These are phyloP conservation scores for Myotis pilosus DNA, from an alignment of 2,797 vertebrate genomes.

Conservation along the genomic window DNA sequence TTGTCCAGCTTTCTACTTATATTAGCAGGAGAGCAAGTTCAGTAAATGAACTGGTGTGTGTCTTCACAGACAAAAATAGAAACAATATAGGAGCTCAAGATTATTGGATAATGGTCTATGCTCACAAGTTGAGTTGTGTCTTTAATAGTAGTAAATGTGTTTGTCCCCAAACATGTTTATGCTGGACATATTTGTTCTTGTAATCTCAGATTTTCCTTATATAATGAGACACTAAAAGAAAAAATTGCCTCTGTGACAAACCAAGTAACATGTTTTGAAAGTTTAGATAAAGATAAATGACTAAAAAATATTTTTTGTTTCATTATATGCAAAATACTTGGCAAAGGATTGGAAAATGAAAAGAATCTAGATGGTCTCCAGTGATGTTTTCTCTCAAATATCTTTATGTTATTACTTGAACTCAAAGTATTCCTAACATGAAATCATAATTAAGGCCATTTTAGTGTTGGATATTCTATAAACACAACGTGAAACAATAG, in stretches of 20 bases:
- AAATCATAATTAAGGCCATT: neutral
- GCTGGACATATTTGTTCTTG: neutral
- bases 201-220: neutral
- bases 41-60: neutral
- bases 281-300: neutral
- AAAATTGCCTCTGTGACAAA: neutral
- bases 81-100: neutral
- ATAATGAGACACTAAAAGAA: neutral
- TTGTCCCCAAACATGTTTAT: neutral
- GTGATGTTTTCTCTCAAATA: neutral
- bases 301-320: neutral
- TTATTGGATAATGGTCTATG: neutral
- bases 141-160: neutral
- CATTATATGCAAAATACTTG: neutral
- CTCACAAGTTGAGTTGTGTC: neutral
- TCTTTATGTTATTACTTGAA: neutral
- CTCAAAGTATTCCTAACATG: neutral
- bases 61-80: neutral
- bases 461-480: neutral
- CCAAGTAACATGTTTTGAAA: neutral
- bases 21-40: neutral
- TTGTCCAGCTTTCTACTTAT: neutral
- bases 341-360: neutral
- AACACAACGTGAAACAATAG: neutral
- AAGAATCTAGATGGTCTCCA: neutral